Evolutionary conservation across 2,888 invertebrate genomes (phyloP), one percentile per base, ranked within the genome.

Genomic region (Merodon equestris): DNA sequence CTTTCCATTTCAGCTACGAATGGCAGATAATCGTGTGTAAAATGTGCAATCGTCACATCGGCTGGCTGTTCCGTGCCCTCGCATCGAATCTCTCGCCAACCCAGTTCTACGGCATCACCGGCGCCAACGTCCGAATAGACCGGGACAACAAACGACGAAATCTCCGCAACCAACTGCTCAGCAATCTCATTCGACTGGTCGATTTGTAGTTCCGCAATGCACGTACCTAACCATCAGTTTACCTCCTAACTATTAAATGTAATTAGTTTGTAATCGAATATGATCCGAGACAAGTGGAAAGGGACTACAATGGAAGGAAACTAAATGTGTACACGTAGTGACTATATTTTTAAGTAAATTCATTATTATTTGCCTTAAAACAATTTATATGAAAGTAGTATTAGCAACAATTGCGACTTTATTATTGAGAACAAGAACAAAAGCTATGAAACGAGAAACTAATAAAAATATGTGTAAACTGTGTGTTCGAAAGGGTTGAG

Each of bases 21-120:
- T 96, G 96, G 96, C 94, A 93, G 34, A 93, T 95, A 60, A 92
- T 93, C 38, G 90, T 92, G 71, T 96, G 96, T 85, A 89, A 88
- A 58, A 86, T 89, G 17, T 96, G 96, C 86, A 86, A 88, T 47
- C 89, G 88, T 48, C 96, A 96, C 86, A 90, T 95, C 83, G 96
- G 96, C 1, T 96, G 96, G 96, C 91, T 91, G 83, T 96, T 95
- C 85, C 93, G 92, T n/a, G 93, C 94, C 0, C 90, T 90, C 5
- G 87, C 90, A 47, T 89, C 89, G 40, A 90, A 91, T 82, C 87
- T 95, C 57, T 90, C 90, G 67, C 95, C 95, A 1, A 88, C 90
- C 63, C 90, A 90, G 57, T 95, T 95, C 86, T 95, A 92, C 90
- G 95, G 94, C 15, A 88, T 95, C 34, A 92, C 93, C 4, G 90